phyloP scores from a whole-genome alignment of 2,113 vertebrate species.

The Gorsachius goisagi region DNA sequence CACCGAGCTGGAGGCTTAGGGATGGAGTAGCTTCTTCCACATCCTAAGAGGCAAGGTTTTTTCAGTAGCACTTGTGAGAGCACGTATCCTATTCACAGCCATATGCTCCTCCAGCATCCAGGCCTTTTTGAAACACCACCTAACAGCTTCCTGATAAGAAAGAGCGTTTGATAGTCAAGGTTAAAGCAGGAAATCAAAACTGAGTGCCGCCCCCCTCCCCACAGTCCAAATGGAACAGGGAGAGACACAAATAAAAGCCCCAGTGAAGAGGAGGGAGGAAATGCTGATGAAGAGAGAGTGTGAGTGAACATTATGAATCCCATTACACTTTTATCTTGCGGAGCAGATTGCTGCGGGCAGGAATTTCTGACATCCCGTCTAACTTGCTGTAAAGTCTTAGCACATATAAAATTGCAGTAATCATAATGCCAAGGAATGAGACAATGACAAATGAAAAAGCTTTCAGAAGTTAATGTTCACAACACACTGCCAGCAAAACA shows the following conservation, averaged over 20 bases:
- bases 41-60: background rate
- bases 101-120: background rate
- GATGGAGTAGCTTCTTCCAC: background rate
- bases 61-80: background rate
- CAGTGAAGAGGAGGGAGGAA: constrained; percentile 4
- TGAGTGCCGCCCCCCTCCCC: background rate
- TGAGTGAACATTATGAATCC: constrained; percentile 44
- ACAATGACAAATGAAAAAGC: constrained; percentile 70
- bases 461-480: constrained; percentile 58
- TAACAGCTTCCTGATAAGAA: background rate
- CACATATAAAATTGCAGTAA: constrained; percentile 58
- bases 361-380: constrained; percentile 45
- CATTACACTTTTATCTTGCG: constrained; percentile 44
- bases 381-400: constrained; percentile 61
- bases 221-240: background rate
- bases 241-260: constrained; percentile 1
- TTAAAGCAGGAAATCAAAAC: constrained; percentile 25
- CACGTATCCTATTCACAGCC: background rate
- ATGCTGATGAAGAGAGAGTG: constrained; percentile 24
- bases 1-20: background rate
- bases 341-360: constrained; percentile 45
- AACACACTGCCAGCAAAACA: constrained; percentile 61
- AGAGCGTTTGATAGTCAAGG: background rate
- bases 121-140: background rate
- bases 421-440: constrained; percentile 61